phyloP scores from a whole-genome alignment of 2,888 invertebrate genomes.

The Coleophora deauratella region DNA sequence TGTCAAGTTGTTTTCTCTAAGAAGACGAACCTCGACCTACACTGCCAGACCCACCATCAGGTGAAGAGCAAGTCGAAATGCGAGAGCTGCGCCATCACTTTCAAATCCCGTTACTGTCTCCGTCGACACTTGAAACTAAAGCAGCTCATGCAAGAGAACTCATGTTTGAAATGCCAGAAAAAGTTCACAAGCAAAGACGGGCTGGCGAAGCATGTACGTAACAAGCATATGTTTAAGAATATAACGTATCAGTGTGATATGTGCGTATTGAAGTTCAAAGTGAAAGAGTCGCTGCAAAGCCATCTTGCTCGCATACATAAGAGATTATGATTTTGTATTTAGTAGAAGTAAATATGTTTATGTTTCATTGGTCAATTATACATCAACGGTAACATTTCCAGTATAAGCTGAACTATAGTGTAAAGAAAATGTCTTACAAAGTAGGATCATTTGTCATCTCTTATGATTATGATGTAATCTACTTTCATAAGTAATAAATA shows the following conservation, averaged over 20 bases:
- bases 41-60: conserved; percentile 56
- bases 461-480: too few species aligned
- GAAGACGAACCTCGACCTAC: conserved; percentile 47
- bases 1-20: conserved; percentile 56
- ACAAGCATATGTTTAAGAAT: conserved; percentile 56
- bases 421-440: too few species aligned
- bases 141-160: conserved; percentile 49
- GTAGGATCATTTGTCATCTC: too few species aligned
- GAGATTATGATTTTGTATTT: conserved; percentile 42
- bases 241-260: conserved; percentile 50
- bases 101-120: conserved; percentile 60
- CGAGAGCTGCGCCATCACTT: conserved; percentile 55
- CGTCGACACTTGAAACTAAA: conserved; percentile 57
- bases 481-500: too few species aligned
- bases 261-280: conserved; percentile 57
- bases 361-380: too few species aligned
- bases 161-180: conserved; percentile 58
- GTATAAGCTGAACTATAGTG: too few species aligned
- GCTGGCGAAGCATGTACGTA: conserved; percentile 47
- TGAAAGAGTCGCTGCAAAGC: conserved; percentile 43
- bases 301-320: conserved; percentile 57
- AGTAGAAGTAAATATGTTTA: too few species aligned
- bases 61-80: conserved; percentile 54
- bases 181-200: conserved; percentile 51
- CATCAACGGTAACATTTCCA: too few species aligned